Evolutionary conservation across 2,888 invertebrate genomes (phyloP).

Genomic region (Meghimatium bilineatum): DNA sequence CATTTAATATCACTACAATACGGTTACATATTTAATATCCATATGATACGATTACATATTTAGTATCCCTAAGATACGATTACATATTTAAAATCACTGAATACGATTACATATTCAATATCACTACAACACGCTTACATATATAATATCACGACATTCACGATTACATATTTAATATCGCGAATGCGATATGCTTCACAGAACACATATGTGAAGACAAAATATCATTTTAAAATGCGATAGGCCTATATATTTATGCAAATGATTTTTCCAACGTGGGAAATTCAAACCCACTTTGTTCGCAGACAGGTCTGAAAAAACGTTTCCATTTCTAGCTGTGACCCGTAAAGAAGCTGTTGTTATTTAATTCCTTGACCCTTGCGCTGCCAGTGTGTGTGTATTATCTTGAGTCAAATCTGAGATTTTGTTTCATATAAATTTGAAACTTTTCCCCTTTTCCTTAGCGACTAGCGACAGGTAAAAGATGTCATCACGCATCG

Average conservation of each 20-base stretch:
- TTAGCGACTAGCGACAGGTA: not conserved
- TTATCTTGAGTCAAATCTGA: constrained; percentile 5
- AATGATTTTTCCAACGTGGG: not conserved
- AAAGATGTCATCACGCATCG: constrained; percentile 19
- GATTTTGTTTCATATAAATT: not conserved
- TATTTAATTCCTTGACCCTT: not conserved
- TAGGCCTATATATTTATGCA: not conserved
- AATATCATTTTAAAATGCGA: too few relatives aligned
- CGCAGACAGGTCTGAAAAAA: not conserved
- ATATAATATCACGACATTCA: too few relatives aligned
- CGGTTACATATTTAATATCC: too few relatives aligned
- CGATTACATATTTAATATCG: too few relatives aligned
- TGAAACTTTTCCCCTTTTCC: constrained; percentile 1
- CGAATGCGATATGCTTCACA: too few relatives aligned
- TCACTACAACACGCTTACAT: too few relatives aligned
- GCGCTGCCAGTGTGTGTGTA: not conserved
- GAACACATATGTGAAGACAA: too few relatives aligned
- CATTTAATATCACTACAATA: too few relatives aligned
- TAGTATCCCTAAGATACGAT: too few relatives aligned
- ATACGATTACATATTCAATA: too few relatives aligned
- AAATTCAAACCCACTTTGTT: not conserved
- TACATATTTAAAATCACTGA: too few relatives aligned
- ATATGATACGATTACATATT: too few relatives aligned
- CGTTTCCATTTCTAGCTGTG: not conserved
- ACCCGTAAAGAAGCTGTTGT: not conserved